Evolutionary conservation across 2,888 invertebrate species (phyloP).

Genomic region (Perizoma affinitatum): DNA sequence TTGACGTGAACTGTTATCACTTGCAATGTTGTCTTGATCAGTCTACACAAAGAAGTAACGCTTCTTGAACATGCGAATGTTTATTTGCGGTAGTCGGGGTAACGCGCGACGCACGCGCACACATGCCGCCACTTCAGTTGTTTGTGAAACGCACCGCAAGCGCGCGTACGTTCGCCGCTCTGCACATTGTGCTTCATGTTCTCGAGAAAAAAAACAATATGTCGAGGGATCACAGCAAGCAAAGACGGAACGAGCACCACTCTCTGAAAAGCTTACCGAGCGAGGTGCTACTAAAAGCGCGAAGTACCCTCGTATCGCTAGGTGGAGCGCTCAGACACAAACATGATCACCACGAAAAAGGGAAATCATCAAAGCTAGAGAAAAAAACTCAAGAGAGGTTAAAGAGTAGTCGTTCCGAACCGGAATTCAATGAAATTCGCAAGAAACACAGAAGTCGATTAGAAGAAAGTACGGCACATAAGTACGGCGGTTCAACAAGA

Average conservation of each 20-base stretch:
- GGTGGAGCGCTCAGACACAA: slow-evolving; percentile 77
- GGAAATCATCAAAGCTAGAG: slow-evolving; percentile 66
- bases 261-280: slow-evolving; percentile 72
- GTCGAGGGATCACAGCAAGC: slow-evolving; percentile 74
- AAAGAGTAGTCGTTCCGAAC: slow-evolving; percentile 70
- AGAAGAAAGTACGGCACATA: slow-evolving; percentile 53
- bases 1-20: slow-evolving; percentile 39
- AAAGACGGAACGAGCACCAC: slow-evolving; percentile 67
- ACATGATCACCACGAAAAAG: slow-evolving; percentile 57
- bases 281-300: slow-evolving; percentile 75
- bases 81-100: slow-evolving; percentile 76
- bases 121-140: slow-evolving; percentile 69
- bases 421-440: slow-evolving; percentile 68
- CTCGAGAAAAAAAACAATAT: slow-evolving; percentile 50
- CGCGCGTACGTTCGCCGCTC: slow-evolving; percentile 53
- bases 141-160: slow-evolving; percentile 57
- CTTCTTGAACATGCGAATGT: slow-evolving; percentile 62
- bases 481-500: slow-evolving; percentile 47
- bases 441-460: slow-evolving; percentile 69
- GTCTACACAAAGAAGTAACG: slow-evolving; percentile 42
- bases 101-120: slow-evolving; percentile 71
- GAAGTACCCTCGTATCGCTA: slow-evolving; percentile 73
- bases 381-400: slow-evolving; percentile 71
- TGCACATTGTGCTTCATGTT: slow-evolving; percentile 47
- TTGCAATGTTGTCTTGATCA: slow-evolving; percentile 39